A percentile compares a stretch with the other conserved stretches of the same genome.
Conservation (phyloP, 1,140 invertebrate species). For the Listronotus oregonensis region DNA sequence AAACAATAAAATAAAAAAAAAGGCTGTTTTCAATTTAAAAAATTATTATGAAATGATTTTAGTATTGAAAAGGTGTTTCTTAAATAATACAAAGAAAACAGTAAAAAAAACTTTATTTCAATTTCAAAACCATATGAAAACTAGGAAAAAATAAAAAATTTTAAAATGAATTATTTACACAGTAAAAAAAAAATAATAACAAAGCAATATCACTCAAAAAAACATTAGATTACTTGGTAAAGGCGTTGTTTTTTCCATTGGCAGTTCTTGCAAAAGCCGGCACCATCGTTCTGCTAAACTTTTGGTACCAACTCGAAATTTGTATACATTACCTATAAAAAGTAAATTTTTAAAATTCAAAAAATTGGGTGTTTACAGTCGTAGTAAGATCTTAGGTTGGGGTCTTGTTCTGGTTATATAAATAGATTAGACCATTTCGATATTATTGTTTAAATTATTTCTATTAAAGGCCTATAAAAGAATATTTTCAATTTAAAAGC, state of each 20-base stretch:
- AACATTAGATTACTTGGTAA: constrained; percentile 78
- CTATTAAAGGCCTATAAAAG: no score
- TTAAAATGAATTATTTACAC: constrained; percentile 7
- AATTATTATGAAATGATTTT: no score
- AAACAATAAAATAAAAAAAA: no score
- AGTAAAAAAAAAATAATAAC: constrained; percentile 30
- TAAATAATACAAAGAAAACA: neutral
- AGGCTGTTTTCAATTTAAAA: no score
- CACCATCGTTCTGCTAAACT: constrained; percentile 78
- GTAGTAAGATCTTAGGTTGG: no score
- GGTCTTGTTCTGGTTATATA: no score
- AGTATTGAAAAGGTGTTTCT: no score
- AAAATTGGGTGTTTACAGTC: constrained; percentile 2
- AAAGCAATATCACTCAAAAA: constrained; percentile 65
- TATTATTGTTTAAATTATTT: no score
- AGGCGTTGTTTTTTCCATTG: constrained; percentile 65
- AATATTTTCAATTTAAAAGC: no score
- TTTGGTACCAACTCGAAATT: constrained; percentile 78
- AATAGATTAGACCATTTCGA: no score
- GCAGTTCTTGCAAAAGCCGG: constrained; percentile 69
- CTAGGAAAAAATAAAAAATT: constrained; percentile 34
- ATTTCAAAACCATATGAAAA: constrained; percentile 2
- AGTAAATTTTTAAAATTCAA: constrained; percentile 3
- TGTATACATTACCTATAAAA: constrained; percentile 81
- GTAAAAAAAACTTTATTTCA: neutral